phyloP scores from a whole-genome alignment of 2,888 invertebrate species.

The Parascotia fuliginaria region DNA sequence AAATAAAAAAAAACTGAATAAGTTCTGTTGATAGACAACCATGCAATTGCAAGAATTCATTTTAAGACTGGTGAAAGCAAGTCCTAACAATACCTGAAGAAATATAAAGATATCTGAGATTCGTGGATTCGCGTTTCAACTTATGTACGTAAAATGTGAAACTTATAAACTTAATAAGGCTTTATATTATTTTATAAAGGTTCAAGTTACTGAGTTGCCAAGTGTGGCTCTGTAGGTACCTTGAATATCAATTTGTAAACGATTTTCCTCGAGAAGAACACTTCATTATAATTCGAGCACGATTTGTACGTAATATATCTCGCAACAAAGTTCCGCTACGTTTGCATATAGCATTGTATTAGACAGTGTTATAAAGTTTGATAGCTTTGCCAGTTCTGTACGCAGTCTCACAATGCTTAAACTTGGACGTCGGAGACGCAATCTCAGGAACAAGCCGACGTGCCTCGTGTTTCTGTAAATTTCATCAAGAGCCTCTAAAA shows the following conservation, averaged over 20 bases:
- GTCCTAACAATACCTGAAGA: too few relatives aligned
- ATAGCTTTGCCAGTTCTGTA: conserved; percentile 63
- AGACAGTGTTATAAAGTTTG: conserved; percentile 71
- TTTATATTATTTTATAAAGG: not conserved
- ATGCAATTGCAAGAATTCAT: too few relatives aligned
- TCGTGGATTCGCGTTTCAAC: too few relatives aligned
- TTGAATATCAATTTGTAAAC: not conserved
- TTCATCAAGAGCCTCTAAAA: conserved; percentile 44
- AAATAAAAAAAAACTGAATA: too few relatives aligned
- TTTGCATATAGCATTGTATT: conserved; percentile 66
- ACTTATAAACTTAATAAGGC: not conserved
- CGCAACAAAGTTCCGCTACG: conserved; percentile 48
- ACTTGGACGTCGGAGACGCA: conserved; percentile 50
- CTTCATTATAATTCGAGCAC: conserved; percentile 25
- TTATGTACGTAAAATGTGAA: not conserved
- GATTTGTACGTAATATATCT: conserved; percentile 40
- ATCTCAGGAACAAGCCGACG: conserved; percentile 51
- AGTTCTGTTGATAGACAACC: too few relatives aligned
- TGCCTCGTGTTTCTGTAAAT: conserved; percentile 41
- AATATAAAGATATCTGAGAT: too few relatives aligned
- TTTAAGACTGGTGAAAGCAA: too few relatives aligned
- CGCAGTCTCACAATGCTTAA: conserved; percentile 50
- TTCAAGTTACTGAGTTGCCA: not conserved
- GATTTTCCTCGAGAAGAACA: conserved; percentile 1
- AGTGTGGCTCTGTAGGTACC: not conserved